Evolutionary conservation across 1,140 invertebrate genomes (phyloP), one percentile per base, ranked within the genome.

Genomic region (Leptinotarsa undecemlineata): DNA sequence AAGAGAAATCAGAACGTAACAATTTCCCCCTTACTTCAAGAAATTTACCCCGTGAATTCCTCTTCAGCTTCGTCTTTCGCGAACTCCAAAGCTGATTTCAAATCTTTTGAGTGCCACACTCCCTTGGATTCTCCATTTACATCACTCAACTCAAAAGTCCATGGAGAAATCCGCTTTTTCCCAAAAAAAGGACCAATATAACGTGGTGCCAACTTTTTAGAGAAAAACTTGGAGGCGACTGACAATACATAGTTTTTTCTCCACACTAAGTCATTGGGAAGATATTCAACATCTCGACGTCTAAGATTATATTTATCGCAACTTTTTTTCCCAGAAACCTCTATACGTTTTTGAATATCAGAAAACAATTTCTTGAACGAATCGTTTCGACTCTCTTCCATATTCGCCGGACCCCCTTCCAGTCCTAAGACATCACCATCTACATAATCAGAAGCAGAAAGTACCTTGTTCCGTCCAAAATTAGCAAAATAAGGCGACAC

Each of bases 401-500:
- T 20, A 26, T 19, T 42, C 48, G 0, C 11, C 5, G 19, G 17
- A 60, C 60, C 19, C 64, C 60, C 69, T 23, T 57, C 60, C 3
- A 20, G 8, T 47, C 42, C 47, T 48, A 33, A 48, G 6, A 72
- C 0, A 15, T 72, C 47, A 14, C 11, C 23, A 4, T 42, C 15
- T n/a, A 13, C 61, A 76, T 60, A 68, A 60, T 76, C 74, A 6
- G 21, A 13, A 5, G 74, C 74, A 51, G 47, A 69, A 6, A 76
- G 68, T 26, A 71, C 8, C 21, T 64, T 68, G 20, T 77, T 67
- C 0, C 78, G 57, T 14, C 80, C 76, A 74, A 80, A 80, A 57
- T 78, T 78, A 3, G 75, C 21, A 42, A 76, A 80, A 67, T 77
- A 81, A 3, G 84, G 84, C 3, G 74, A 60, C 8, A 77, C 79